Evolutionary conservation across 1,140 invertebrate species (phyloP), one percentile per base, ranked within the genome.

Genomic region (Venustaconcha ellipsiformis): DNA sequence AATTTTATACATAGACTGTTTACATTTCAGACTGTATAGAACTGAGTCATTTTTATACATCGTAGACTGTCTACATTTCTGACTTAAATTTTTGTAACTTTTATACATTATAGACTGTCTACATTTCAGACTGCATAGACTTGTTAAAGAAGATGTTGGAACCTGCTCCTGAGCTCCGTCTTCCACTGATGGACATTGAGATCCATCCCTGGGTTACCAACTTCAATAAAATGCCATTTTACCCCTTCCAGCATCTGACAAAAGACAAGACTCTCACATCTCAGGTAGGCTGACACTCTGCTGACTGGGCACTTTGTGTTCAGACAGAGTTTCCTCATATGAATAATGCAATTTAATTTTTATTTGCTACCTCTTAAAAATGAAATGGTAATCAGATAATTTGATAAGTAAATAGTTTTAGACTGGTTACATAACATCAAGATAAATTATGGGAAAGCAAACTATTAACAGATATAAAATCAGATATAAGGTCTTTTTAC

Each of bases 161-260:
- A 72, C 88, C 89, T 14, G 78, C 80, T 13, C 85, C 86, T 56
- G 83, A 85, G 65, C 78, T 85, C 20, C 88, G 90, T 57, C 83
- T 90, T 71, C 81, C 88, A 30, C 77, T 90, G 57, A 67, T 83
- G 70, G 86, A 89, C 67, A 81, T 89, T 58, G 86, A 88, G 70
- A 83, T 80, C 14, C 90, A 90, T 75, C 81, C 84, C 3, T 90
- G 89, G 88, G 62, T 90, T 14, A 90, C 89, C n/a, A 76, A 79
- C 55, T 76, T 79, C 60, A 83, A 81, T 58, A 87, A 88, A 76
- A 78, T 81, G 57, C 87, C 88, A 20, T 89, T 90, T 74, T 80
- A 82, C 59, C 84, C 85, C 13, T 89, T 88, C 73, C 74, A 83
- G 37, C 74, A 80, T 57, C 83, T 86, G 57, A 84, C 86, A 4